Evolutionary conservation across 2,113 vertebrate species (phyloP).

Genomic region (Prinia subflava): DNA sequence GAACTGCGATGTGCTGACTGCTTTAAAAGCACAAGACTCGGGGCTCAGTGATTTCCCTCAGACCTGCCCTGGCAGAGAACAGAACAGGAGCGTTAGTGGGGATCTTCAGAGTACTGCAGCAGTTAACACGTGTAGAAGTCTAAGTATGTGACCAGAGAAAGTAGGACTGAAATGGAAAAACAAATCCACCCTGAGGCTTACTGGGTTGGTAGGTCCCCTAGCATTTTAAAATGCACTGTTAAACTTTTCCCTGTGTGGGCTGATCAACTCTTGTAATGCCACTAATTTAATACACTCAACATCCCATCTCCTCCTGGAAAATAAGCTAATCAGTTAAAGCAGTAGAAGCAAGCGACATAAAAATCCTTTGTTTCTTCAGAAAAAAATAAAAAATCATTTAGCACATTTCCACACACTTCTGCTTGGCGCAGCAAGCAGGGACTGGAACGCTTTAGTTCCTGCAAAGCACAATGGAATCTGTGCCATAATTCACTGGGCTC

Average conservation of each 20-base stretch:
- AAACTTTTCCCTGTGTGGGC: not conserved
- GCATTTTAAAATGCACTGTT: not conserved
- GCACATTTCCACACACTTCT: slow-evolving; percentile 33
- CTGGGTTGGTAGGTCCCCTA: fast-evolving
- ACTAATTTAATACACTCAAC: not conserved
- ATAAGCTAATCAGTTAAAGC: not conserved
- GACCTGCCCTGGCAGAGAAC: not conserved
- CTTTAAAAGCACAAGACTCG: not conserved
- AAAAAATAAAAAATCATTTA: not conserved
- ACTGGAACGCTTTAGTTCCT: not conserved
- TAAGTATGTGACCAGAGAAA: not conserved
- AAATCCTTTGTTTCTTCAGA: not conserved
- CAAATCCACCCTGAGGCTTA: not conserved
- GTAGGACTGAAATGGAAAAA: not conserved
- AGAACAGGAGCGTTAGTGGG: not conserved
- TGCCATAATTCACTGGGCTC: slow-evolving; percentile 1
- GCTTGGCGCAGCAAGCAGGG: not conserved
- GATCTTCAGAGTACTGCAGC: not conserved
- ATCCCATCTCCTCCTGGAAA: not conserved
- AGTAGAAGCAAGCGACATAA: not conserved
- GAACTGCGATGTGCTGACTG: not conserved
- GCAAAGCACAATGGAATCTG: slow-evolving; percentile 39
- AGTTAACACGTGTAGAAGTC: not conserved
- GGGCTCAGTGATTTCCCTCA: not conserved
- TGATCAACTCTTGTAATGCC: not conserved